Evolutionary conservation across 2,797 vertebrate species (phyloP), one percentile per base, ranked within the genome.

Genomic region (Halcyon smyrnensis): DNA sequence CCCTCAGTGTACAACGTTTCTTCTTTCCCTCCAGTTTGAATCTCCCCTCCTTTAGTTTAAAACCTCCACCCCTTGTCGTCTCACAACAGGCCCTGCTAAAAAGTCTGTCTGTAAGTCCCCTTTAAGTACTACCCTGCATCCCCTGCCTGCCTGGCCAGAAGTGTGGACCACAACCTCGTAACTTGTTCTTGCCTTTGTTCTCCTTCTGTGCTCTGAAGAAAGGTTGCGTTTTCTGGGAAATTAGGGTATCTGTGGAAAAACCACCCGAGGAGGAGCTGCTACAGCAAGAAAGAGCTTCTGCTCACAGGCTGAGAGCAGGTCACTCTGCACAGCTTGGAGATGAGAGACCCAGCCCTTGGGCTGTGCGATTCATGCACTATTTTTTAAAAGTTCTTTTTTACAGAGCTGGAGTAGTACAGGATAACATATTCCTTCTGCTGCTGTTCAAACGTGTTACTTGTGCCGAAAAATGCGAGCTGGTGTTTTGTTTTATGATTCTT

Each of bases 341-440:
- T 12, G 84, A 13, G 0, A 6, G 36, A n/a, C n/a, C 15, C 63
- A 57, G 50, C 20, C 37, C 23, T 27, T 1, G 4, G 45, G 39
- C 67, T n/a, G 1, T 13, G 21, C 0, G 0, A 24, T 34, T 78
- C 24, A 17, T 9, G 12, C 0, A 1, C 12, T 65, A 2, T 11
- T 39, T 91, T 77, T n/a, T 27, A 19, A 8, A 60, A 59, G 13
- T 18, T 60, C 34, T 32, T 68, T 34, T 43, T 8, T 36, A 11
- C 0, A 0, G 20, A 57, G 45, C 30, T 79, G 37, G 16, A 20
- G 9, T 5, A 50, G 34, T 2, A 6, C 37, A 50, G 34, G 36
- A 19, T 19, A 53, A 62, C 2, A 0, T 2, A 9, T 21, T 82
- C 39, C 74, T 94, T 28, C 50, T 41, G 34, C 41, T 43, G 41